A percentile compares a stretch with the other conserved stretches of the same genome.
These are phyloP conservation scores for Uropsilus gracilis DNA, from an alignment of 2,113 vertebrate genomes.

Conservation along the genomic window DNA sequence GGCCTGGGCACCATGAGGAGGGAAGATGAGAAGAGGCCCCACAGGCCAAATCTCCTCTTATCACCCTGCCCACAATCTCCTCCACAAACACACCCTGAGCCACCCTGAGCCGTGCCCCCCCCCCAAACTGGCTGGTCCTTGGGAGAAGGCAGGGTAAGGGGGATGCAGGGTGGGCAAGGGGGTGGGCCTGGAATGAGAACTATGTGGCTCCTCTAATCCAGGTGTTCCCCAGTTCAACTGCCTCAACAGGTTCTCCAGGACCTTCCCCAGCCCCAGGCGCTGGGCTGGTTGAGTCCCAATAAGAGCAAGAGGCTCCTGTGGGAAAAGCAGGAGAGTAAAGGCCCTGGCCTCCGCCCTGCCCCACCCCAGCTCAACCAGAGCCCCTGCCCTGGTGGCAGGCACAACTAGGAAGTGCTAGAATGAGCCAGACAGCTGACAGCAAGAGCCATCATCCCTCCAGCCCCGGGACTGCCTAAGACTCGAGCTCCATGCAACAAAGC, in stretches of 20 bases:
- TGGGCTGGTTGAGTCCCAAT: neutral
- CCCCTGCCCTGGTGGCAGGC: neutral
- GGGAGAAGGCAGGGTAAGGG: neutral
- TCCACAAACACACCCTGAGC: neutral
- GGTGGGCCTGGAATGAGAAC: slow-evolving; percentile 54
- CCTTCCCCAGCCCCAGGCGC: slow-evolving; percentile 54
- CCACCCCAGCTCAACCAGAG: neutral
- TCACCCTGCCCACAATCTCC: neutral
- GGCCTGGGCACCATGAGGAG: neutral
- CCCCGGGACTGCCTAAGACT: slow-evolving; percentile 22
- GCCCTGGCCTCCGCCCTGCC: neutral
- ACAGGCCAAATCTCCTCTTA: neutral
- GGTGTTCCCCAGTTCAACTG: slow-evolving; percentile 53
- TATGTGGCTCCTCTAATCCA: slow-evolving; percentile 51
- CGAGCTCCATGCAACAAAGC: neutral
- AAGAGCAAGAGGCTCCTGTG: neutral
- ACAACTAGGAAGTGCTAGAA: neutral
- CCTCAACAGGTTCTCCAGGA: slow-evolving; percentile 67
- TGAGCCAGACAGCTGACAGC: neutral
- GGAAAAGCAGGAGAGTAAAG: neutral
- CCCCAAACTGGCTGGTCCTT: neutral
- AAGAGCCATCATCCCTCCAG: neutral
- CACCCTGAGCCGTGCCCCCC: neutral
- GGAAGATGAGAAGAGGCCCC: neutral
- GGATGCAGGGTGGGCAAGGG: neutral